Evolutionary conservation across 2,113 vertebrate species (phyloP), one percentile per base, ranked within the genome.

Genomic region (Origma solitaria): DNA sequence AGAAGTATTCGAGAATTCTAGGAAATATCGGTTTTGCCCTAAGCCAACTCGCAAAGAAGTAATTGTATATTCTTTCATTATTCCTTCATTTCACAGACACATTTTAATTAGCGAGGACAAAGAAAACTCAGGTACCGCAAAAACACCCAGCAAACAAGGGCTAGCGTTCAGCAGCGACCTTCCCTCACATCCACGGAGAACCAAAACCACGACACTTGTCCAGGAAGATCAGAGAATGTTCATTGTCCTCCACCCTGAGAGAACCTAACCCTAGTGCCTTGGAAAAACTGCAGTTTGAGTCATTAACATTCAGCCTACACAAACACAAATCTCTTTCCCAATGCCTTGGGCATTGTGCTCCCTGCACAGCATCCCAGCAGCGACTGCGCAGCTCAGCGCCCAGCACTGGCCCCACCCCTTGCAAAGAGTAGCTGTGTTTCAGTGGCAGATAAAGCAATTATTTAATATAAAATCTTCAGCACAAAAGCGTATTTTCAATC

Each of bases 371-470:
- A 69, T 31, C 68, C 64, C 60, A 28, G 49, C 60, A 56, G 38
- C 56, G 40, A 5, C 65, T 6, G 45, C 0, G 0, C 22, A 72
- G 37, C 54, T 51, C 27, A 7, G 24, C 1, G 0, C 23, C 79
- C 37, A 91, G 49, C 58, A 15, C 28, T 8, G 30, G 50, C 47
- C 62, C 40, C 21, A 22, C 17, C 28, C 15, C 40, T 49, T 35
- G 30, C 17, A 20, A 79, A 87, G 78, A 47, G 1, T 2, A 33
- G 17, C 28, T 51, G 10, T 9, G 37, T 13, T 69, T 68, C 51
- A 45, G 2, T 13, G 10, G 49, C 69, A 89, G n/a, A 40, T n/a
- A 4, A 71, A 81, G n/a, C 11, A 47, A 17, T 5, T 56, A 40
- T n/a, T 79, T 44, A 47, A 45, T 57, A 38, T 24, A 38, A 89